Conservation (phyloP, 2,888 invertebrate species). For the Xiphydria camelus region DNA sequence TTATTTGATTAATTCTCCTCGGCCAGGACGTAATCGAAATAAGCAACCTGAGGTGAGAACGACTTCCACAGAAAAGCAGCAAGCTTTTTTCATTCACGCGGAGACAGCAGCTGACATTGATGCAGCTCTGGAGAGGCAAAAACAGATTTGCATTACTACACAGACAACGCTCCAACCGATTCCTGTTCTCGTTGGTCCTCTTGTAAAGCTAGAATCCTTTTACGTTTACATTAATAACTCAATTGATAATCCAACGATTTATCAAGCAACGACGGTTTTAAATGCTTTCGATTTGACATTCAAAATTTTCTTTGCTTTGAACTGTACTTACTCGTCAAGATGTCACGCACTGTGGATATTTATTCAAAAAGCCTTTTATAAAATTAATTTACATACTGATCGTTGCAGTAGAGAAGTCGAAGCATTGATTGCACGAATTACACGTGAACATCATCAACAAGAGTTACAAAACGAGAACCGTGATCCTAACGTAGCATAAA, state of each 20-base stretch:
- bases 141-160: not conserved
- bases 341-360: no score
- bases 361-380: no score
- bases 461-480: no score
- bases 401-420: no score
- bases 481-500: no score
- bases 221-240: constrained; percentile 16
- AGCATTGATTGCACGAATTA: no score
- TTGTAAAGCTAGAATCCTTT: constrained; percentile 7
- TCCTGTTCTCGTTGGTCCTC: constrained; percentile 13
- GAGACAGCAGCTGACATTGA: constrained; percentile 11
- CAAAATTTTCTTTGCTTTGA: no score
- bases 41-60: not conserved
- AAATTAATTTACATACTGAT: no score
- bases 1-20: constrained; percentile 7
- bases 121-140: constrained; percentile 5
- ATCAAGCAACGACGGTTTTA: no score
- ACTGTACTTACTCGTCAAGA: no score
- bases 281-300: no score
- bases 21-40: not conserved
- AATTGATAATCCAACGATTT: constrained; percentile 10
- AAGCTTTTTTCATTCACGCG: constrained; percentile 13
- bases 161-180: constrained; percentile 11
- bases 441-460: no score
- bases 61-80: constrained; percentile 11